Evolutionary conservation across 2,113 vertebrate species (phyloP).

Genomic region (Odobenus rosmarus): DNA sequence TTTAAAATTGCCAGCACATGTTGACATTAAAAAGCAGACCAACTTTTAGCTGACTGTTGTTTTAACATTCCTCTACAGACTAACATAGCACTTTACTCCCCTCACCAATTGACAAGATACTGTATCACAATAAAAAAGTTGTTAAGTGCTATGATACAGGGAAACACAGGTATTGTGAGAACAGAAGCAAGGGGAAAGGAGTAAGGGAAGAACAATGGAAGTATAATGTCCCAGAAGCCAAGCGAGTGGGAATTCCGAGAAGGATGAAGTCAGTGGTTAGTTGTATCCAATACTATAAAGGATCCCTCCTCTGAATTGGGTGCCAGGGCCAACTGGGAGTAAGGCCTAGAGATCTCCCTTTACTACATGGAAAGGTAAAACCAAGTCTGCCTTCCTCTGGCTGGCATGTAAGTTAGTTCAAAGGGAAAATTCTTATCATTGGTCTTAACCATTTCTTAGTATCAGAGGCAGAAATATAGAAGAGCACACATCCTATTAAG

Average conservation of each 20-base stretch:
- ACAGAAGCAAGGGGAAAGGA: background rate
- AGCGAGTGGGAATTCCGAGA: background rate
- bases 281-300: background rate
- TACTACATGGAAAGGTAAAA: background rate
- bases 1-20: background rate
- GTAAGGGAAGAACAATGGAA: background rate
- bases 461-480: background rate
- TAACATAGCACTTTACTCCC: background rate
- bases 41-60: background rate
- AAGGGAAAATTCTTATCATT: background rate
- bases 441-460: background rate
- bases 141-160: background rate
- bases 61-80: constrained; percentile 3
- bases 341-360: background rate
- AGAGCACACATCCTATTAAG: background rate
- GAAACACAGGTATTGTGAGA: background rate
- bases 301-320: background rate
- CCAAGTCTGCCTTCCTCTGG: background rate
- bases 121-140: background rate
- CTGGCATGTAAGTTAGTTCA: background rate
- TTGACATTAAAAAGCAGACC: constrained; percentile 15
- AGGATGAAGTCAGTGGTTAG: background rate
- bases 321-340: background rate
- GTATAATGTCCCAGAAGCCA: background rate
- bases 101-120: background rate